Conservation (phyloP, 2,113 vertebrate species). For the Campylomormyrus numenius region DNA sequence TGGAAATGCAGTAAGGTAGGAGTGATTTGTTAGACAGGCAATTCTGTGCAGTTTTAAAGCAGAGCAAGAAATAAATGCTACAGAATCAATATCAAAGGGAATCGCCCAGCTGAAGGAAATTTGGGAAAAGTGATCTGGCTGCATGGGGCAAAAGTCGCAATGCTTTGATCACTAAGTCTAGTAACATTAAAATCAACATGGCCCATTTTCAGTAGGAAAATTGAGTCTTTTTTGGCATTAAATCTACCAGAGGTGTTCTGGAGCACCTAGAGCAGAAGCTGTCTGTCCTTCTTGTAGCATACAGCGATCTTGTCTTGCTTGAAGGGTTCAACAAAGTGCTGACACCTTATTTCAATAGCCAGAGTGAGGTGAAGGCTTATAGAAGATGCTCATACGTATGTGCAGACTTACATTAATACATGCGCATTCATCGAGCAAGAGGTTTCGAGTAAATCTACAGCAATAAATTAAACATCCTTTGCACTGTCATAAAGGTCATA, state of each 20-base stretch:
- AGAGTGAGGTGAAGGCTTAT: neutral
- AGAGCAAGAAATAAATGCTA: slow-evolving; percentile 48
- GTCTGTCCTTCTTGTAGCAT: neutral
- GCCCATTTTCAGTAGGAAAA: neutral
- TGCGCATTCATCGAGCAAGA: neutral
- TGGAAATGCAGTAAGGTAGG: slow-evolving; percentile 29
- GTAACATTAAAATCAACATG: neutral
- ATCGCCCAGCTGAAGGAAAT: slow-evolving; percentile 43
- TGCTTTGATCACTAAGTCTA: slow-evolving; percentile 5
- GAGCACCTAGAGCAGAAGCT: neutral
- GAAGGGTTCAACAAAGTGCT: neutral
- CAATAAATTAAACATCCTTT: neutral
- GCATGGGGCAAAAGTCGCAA: slow-evolving; percentile 27
- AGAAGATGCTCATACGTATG: neutral
- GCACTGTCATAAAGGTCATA: neutral
- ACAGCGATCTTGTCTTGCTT: neutral
- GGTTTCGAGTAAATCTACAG: neutral
- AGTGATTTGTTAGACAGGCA: slow-evolving; percentile 49
- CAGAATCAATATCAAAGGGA: slow-evolving; percentile 57
- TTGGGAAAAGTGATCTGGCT: neutral
- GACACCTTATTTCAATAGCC: neutral
- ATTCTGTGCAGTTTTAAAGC: slow-evolving; percentile 49
- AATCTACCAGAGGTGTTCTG: no score
- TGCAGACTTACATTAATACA: neutral
- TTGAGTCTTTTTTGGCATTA: neutral